Evolutionary conservation across 2,113 vertebrate genomes (phyloP), one percentile per base, ranked within the genome.

Genomic region (Miniopterus natalensis): DNA sequence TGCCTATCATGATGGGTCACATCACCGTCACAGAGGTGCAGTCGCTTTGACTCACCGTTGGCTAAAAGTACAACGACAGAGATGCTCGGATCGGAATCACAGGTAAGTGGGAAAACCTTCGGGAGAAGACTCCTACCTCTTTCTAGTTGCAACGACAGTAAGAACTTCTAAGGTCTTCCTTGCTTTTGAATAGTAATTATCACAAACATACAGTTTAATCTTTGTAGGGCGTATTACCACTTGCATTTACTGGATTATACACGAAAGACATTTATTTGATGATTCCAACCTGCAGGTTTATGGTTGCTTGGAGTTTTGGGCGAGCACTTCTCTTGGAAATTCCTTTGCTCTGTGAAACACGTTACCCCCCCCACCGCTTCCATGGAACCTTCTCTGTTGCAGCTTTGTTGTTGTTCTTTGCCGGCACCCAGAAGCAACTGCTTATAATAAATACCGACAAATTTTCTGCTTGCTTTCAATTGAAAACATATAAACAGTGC

Each of bases 331-430:
- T 90, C 20, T 36, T 63, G 63, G 40, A 25, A 79, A 47, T 57
- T 88, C 23, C 68, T 88, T 59, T 88, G 3, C 8, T 95, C 61
- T 80, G 5, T 87, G 45, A 80, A 81, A 77, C 14, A 90, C 81
- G 71, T 80, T 57, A 53, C 7, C 68, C 47, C 23, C 11, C 27
- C 45, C 0, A 0, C 31, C 66, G 29, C 8, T 45, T 75, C 40
- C 15, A 31, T 29, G 70, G 40, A 68, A 75, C 10, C 14, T 84
- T 49, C 84, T 80, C 25, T 79, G 7, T 55, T 73, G 20, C 51
- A 84, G 29, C 8, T 6, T 13, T 15, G 27, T 25, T 70, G 8
- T 71, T 89, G 14, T 85, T 78, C 9, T 90, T 95, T 91, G 21
- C 13, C 23, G 31, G 25, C 7, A 66, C 12, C 6, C 70, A 23